Base-by-base conservation (phyloP, 2,113 vertebrate species). In the Riparia riparia region DNA sequence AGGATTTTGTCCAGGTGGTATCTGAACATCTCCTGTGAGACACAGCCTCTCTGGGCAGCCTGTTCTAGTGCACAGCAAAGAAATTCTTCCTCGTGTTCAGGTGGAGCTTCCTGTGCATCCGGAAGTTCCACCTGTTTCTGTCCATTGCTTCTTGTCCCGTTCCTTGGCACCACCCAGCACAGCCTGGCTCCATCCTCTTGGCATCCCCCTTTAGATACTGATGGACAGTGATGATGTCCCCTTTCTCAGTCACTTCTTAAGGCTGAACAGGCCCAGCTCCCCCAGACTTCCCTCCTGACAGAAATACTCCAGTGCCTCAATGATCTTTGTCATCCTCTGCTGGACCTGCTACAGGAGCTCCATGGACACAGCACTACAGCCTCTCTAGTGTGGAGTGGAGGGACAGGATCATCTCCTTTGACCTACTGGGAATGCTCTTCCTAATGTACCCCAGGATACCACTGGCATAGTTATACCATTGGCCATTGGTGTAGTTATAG, bases 221-320 rank as follows among this genome's bases (percentile, higher is more conserved):
- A 3, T 0, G 3, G 53, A 7, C 10, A 24, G 9, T 14, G 18
- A 17, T 68, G 7, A 31, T 0, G 28, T 58, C 10, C 15, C 37
- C 10, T 58, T 12, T 51, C 28, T 66, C 28, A 20, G 20, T 53
- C 12, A 9, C 7, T 8, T 68, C 8, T 41, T 7, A 5, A 53
- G n/a, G 17, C 37, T 73, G 21, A 65, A 9, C 26, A 57, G 42
- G 70, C 61, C n/a, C 60, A 29, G 13, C 39, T 68, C 18, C 10
- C 20, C 76, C 2, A 0, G 29, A 10, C 24, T 61, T 76, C 18
- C 2, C 29, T 68, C 5, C 2, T 41, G 21, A 21, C 10, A 68
- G 53, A n/a, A 28, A n/a, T 53, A 13, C 2, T 60, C 29, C 13
- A 34, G 19, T 25, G 13, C 39, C 19, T 20, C n/a, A 24, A 17